Evolutionary conservation across 92 coral and sea anemone species (phyloP), one percentile per base, ranked within the genome.

Genomic region (Epizoanthus stellaris): DNA sequence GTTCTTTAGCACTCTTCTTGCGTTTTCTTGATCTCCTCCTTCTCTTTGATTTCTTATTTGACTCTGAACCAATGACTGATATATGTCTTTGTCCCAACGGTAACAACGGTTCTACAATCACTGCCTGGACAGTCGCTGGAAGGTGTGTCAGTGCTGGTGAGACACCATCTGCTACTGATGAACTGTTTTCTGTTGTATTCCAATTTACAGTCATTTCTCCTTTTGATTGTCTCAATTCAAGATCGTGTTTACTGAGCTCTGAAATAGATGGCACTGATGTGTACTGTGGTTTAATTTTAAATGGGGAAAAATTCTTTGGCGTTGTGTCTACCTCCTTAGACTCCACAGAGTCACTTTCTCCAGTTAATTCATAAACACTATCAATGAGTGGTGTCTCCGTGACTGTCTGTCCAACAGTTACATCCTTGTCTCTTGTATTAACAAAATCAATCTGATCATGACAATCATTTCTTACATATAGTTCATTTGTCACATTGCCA

Each of bases 201-300:
- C 42, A 56, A 49, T 79, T 79, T 4, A 11, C 19, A 10, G 83
- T 77, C 5, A 34, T 21, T 15, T 73, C 58, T 36, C 65, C 66
- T 70, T 72, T 66, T 16, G 77, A 25, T 25, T 84, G 85, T 70
- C 92, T 81, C 19, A 75, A 65, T 19, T 79, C 71, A 39, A 91
- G 76, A 45, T 94, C 95, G 45, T 87, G 88, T 38, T 90, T 88
- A 62, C 95, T 96, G 6, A 91, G 95, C 82, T 96, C 99, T 64
- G 93, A 91, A 16, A 96, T 85, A 0, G 98, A 72, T 1, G 98
- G 94, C 3, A 96, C 92, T 43, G 86, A 89, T 45, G 76, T 92
- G 34, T 82, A 80, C 11, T 75, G 89, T 0, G 95, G 88, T 63
- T 95, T 92, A 36, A 96, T 96, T 80, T 76, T 89, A 82, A 96